Conservation (phyloP, 2,113 vertebrate genomes). For the Spizaetus ornatus region DNA sequence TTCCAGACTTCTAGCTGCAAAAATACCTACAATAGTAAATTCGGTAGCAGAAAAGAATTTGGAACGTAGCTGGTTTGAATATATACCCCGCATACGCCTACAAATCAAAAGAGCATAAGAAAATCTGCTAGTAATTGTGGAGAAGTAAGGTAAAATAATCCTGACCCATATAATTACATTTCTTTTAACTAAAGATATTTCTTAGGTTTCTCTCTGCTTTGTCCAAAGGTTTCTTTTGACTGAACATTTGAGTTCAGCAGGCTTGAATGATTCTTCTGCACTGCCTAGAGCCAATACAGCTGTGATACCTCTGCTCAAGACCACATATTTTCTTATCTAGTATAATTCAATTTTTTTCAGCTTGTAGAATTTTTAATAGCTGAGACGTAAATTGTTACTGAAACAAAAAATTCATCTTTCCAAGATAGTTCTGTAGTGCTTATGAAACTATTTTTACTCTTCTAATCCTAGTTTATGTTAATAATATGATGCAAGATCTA, state of each 20-base stretch:
- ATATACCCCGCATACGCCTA: fast-evolving
- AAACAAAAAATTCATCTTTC: not conserved
- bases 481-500: not conserved
- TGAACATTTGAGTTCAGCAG: not conserved
- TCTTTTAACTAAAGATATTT: not conserved
- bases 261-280: not conserved
- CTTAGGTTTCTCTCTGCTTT: not conserved
- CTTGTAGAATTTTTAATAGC: not conserved
- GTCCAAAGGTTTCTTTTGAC: not conserved
- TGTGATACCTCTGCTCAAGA: not conserved
- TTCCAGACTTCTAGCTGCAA: not conserved
- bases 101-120: not conserved
- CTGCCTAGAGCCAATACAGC: not conserved
- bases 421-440: not conserved
- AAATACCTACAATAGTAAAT: not conserved
- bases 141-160: not conserved
- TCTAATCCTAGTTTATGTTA: not conserved
- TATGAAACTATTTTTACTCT: not conserved
- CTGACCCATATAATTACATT: not conserved
- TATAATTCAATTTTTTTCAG: not conserved
- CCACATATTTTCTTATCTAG: not conserved
- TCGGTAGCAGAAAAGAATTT: not conserved
- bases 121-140: not conserved
- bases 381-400: not conserved
- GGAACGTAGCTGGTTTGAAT: not conserved